phyloP scores from a whole-genome alignment of 2,113 vertebrate genomes.

The Pardalotus punctatus region DNA sequence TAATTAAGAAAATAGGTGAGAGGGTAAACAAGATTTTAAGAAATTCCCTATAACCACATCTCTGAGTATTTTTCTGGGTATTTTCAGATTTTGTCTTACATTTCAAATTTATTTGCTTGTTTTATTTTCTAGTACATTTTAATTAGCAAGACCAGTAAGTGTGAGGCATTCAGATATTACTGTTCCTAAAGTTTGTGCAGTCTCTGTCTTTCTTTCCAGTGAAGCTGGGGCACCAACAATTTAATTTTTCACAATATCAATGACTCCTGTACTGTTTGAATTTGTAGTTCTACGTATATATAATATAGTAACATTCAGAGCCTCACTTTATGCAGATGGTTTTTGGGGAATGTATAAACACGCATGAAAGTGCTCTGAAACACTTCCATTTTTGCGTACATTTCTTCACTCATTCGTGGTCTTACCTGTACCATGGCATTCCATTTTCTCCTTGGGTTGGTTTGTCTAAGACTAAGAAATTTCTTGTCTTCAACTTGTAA shows the following conservation, averaged over 20 bases:
- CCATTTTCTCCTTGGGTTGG: not conserved
- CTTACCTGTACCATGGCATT: not conserved
- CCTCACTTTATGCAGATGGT: not conserved
- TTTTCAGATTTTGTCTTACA: not conserved
- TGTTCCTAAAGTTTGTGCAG: not conserved
- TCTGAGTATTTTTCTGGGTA: not conserved
- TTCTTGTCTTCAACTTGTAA: not conserved
- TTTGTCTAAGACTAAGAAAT: not conserved
- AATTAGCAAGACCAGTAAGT: not conserved
- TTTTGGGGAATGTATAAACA: not conserved
- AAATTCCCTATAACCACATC: not conserved
- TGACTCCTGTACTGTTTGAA: not conserved
- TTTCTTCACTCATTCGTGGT: not conserved
- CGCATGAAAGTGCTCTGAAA: not conserved
- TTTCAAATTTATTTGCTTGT: not conserved
- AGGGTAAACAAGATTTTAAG: not conserved
- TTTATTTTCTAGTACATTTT: not conserved
- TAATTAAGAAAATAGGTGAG: not conserved
- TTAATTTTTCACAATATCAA: not conserved
- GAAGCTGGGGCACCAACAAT: not conserved
- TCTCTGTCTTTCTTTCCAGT: not conserved
- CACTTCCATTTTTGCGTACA: fast-evolving
- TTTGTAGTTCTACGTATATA: not conserved
- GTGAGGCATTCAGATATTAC: not conserved
- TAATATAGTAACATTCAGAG: not conserved